A percentile compares a stretch with the other conserved stretches of the same genome.
phyloP scores from a whole-genome alignment of 2,113 vertebrate species.

The Alethe diademata region DNA sequence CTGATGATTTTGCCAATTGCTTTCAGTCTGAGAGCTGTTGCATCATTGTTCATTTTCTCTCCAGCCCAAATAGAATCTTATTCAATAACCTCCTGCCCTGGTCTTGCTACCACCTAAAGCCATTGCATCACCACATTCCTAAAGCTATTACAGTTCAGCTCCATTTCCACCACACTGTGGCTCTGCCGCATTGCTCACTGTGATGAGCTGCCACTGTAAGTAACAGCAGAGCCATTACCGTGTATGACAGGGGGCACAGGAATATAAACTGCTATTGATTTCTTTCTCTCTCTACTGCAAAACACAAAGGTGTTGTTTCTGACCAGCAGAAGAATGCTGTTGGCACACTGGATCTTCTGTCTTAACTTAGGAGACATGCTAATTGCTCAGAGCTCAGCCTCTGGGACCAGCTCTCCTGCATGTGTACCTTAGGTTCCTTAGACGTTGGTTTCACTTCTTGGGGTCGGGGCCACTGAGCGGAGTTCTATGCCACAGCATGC shows the following conservation, averaged over 20 bases:
- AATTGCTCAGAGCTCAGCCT: neutral
- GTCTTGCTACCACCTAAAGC: neutral
- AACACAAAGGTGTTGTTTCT: neutral
- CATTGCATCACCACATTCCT: neutral
- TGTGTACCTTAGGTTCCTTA: neutral
- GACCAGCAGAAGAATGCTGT: neutral
- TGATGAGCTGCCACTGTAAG: neutral
- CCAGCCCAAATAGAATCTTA: neutral
- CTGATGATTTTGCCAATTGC: neutral
- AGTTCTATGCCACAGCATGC: neutral
- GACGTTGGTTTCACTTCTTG: neutral
- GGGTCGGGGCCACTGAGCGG: neutral
- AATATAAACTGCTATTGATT: neutral
- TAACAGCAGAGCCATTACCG: neutral
- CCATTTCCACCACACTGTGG: neutral
- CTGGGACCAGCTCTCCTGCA: neutral
- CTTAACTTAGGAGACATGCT: neutral
- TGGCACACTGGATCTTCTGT: neutral
- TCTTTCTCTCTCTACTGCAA: neutral
- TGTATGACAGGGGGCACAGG: neutral
- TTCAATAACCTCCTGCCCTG: neutral
- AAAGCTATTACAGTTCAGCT: neutral
- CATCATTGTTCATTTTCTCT: neutral
- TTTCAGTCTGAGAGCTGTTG: neutral
- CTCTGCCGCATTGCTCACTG: neutral